A percentile compares a stretch with the other conserved stretches of the same genome.
These are phyloP conservation scores for Drosophila kikkawai DNA, from an alignment of 1,140 invertebrate species.

Conservation along the genomic window DNA sequence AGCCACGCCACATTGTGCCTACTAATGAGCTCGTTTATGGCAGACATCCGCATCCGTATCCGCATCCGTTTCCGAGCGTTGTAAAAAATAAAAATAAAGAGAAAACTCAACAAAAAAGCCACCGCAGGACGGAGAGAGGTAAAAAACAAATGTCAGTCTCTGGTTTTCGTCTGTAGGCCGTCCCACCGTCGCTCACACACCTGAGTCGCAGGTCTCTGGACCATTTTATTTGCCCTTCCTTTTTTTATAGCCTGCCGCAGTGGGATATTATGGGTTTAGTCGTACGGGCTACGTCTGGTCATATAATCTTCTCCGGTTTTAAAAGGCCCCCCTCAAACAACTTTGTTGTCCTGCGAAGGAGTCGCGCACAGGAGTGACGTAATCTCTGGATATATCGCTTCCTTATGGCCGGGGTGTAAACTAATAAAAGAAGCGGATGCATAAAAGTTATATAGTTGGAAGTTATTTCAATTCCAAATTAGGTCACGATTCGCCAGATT, in stretches of 20 bases:
- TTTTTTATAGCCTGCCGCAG: conserved; percentile 33
- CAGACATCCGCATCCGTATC: conserved; percentile 70
- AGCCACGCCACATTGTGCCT: conserved; percentile 63
- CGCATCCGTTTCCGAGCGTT: conserved; percentile 49
- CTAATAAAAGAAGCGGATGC: conserved; percentile 33
- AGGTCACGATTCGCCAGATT: conserved; percentile 25
- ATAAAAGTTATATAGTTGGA: conserved; percentile 42
- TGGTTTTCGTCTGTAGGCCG: conserved; percentile 25
- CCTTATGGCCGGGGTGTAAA: conserved; percentile 39
- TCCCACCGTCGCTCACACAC: conserved; percentile 19
- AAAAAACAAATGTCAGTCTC: conserved; percentile 40
- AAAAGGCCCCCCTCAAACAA: conserved; percentile 10
- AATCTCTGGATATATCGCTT: conserved; percentile 29
- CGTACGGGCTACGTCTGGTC: conserved; percentile 19
- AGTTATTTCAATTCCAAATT: conserved; percentile 37
- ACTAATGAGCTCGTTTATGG: conserved; percentile 73
- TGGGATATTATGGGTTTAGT: conserved; percentile 50
- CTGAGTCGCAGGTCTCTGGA: conserved; percentile 28
- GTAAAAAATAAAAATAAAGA: conserved; percentile 21
- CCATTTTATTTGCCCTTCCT: conserved; percentile 40
- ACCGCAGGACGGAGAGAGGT: not conserved
- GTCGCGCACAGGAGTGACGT: conserved; percentile 21
- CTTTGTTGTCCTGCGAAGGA: conserved; percentile 36
- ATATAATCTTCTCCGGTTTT: conserved; percentile 31
- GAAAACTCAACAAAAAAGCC: not conserved